Evolutionary conservation across 2,888 invertebrate species (phyloP), one percentile per base, ranked within the genome.

Genomic region (Mamestra brassicae): DNA sequence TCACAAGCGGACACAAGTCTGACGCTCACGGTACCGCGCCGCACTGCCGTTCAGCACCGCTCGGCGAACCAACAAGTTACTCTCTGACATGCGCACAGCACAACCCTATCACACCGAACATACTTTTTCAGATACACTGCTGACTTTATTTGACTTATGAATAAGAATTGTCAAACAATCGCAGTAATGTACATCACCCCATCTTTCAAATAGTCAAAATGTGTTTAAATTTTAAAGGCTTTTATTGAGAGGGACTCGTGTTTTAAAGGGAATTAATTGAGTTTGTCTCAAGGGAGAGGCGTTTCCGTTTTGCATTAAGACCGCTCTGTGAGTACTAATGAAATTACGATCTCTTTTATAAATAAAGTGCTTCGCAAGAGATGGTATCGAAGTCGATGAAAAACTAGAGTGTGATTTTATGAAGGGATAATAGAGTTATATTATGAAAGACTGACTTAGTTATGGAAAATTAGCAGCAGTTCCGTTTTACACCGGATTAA

Each of bases 231-330:
- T 95, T 95, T 94, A 94, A 95, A 95, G 94, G 92, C 93, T 92
- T 93, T 93, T 91, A 93, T 93, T 92, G 93, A 90, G 91, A 90
- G 90, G 89, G 90, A 89, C 91, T 89, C 89, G 89, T 93, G 92
- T 95, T 95, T 93, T 92, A 94, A 93, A 94, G 93, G 93, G 93
- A 93, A 94, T 94, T 95, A 96, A 96, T 96, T 93, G 95, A 95
- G 94, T 96, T 96, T 95, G 94, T 94, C 95, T 95, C 95, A 91
- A 91, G 95, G 94, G 95, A 93, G 92, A 87, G 91, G 90, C 92
- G 92, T 93, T 94, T 95, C 95, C 94, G 95, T 91, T 94, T 94
- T 94, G 93, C 94, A 95, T 93, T 95, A 95, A 94, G 91, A 91
- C 90, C 90, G 90, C 91, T 92, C 92, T 90, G 88, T 90, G 90